Evolutionary conservation across 2,888 invertebrate genomes (phyloP).

Genomic region (Dendrolimus houi): DNA sequence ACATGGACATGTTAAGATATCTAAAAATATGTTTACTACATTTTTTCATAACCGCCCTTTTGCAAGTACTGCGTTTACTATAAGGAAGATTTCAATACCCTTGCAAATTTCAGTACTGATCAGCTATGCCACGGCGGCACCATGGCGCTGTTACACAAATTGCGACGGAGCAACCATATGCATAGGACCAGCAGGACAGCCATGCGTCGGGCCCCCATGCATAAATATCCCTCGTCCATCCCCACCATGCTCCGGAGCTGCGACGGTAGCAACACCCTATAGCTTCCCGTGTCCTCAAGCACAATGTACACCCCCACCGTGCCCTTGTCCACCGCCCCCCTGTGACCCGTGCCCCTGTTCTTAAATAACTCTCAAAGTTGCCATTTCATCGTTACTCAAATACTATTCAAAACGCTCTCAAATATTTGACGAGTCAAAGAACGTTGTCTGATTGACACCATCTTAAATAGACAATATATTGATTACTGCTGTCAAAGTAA

Average conservation of each 20-base stretch:
- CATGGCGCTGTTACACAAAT: constrained; percentile 40
- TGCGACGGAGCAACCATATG: constrained; percentile 39
- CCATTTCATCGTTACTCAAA: neutral
- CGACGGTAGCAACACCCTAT: constrained; percentile 20
- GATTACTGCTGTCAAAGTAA: no score
- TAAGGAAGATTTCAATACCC: no score
- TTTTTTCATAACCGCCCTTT: no score
- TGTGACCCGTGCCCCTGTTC: neutral
- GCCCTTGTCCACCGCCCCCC: constrained; percentile 7
- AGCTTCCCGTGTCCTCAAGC: neutral
- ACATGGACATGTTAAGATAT: no score
- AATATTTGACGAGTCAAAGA: no score
- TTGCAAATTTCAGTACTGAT: constrained; percentile 31
- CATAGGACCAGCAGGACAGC: constrained; percentile 29
- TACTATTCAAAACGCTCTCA: no score
- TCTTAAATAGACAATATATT: no score
- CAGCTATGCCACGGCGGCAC: constrained; percentile 36
- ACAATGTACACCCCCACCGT: constrained; percentile 2
- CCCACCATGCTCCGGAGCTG: constrained; percentile 35
- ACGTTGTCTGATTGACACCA: neutral
- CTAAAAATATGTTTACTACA: no score
- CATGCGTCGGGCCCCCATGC: constrained; percentile 28
- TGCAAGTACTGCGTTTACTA: no score
- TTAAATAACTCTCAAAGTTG: neutral
- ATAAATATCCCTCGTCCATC: constrained; percentile 23